Conservation (phyloP, 2,888 invertebrate species). For the Spatulosminthurus flaviceps region DNA sequence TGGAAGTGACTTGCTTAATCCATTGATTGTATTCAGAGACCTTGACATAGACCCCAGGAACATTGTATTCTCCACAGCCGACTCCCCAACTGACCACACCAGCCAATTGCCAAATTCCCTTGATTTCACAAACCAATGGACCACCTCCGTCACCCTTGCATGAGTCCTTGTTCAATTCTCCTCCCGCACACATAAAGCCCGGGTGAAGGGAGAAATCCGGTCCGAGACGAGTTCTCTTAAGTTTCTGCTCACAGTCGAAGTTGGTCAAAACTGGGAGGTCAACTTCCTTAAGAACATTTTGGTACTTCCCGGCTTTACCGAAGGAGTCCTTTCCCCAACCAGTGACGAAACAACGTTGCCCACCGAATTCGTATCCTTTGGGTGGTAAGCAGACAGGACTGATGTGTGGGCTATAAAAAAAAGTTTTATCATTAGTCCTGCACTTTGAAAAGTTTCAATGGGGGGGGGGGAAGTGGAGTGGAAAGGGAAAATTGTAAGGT, state of each 20-base stretch:
- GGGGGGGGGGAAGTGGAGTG: neutral
- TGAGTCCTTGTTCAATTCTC: slow-evolving; percentile 93
- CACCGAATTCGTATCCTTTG: slow-evolving; percentile 81
- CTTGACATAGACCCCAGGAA: slow-evolving; percentile 91
- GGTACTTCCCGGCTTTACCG: slow-evolving; percentile 89
- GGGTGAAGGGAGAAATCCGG: slow-evolving; percentile 86
- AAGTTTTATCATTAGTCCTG: slow-evolving; percentile 14
- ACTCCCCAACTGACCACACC: slow-evolving; percentile 96
- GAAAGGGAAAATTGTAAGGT: neutral
- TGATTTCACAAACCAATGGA: slow-evolving; percentile 87
- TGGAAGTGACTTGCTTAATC: slow-evolving; percentile 69
- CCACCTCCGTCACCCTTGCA: slow-evolving; percentile 76
- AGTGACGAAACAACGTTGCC: slow-evolving; percentile 90
- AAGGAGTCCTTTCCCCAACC: slow-evolving; percentile 98
- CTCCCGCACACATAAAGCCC: slow-evolving; percentile 90
- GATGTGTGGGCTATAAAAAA: slow-evolving; percentile 81
- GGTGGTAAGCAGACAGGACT: slow-evolving; percentile 91
- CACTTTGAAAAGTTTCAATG: neutral
- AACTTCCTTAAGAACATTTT: slow-evolving; percentile 90
- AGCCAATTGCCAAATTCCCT: slow-evolving; percentile 86
- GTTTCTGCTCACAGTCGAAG: slow-evolving; percentile 81
- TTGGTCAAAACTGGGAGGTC: slow-evolving; percentile 87
- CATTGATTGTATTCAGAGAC: slow-evolving; percentile 88
- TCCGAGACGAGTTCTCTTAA: slow-evolving; percentile 84
- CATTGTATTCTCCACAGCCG: slow-evolving; percentile 86